Evolutionary conservation across 2,888 invertebrate genomes (phyloP), one percentile per base, ranked within the genome.

Genomic region (Neria commutata): DNA sequence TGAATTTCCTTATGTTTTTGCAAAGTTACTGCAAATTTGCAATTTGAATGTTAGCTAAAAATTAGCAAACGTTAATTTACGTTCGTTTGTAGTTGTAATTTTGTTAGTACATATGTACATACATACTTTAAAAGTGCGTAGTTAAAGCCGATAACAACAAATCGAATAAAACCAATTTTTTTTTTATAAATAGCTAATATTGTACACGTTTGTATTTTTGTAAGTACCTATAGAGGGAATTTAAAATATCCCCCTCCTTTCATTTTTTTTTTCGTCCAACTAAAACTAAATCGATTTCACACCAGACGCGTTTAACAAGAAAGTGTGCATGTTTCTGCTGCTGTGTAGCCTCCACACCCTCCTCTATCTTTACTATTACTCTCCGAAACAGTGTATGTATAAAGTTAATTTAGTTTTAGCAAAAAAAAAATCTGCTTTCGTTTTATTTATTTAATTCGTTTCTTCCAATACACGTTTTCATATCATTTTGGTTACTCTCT

Each of bases 401-500:
- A 10, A 48, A 48, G n/a, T n/a, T 26, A 2, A 48, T 29, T 21
- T n/a, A 52, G 10, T 21, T 14, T 33, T 8, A 26, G 17, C 21
- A 8, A 25, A 37, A 24, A 37, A 3, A 40, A 52, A 16, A 23
- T 14, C n/a, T n/a, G n/a, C n/a, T n/a, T n/a, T n/a, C n/a, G n/a
- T n/a, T n/a, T n/a, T n/a, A n/a, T n/a, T n/a, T n/a, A n/a, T n/a
- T n/a, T n/a, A 52, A 26, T 56, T 55, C 60, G 24, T 55, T n/a
- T 65, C 49, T 56, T 29, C 58, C 51, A 55, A 16, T 58, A 26
- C 33, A 17, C 60, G 58, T 61, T 63, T 52, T 46, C 65, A 65
- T 57, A 70, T 63, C 55, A 58, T 59, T 62, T 70, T 59, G 34
- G 58, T 65, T 67, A 52, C 54, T 58, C 54, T 42, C 14, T 14